Percentiles rank a stretch among this genome's conserved stretches.
Evolutionary conservation across 2,888 invertebrate species (phyloP).

Genomic region (Rugalucina vietnamica): DNA sequence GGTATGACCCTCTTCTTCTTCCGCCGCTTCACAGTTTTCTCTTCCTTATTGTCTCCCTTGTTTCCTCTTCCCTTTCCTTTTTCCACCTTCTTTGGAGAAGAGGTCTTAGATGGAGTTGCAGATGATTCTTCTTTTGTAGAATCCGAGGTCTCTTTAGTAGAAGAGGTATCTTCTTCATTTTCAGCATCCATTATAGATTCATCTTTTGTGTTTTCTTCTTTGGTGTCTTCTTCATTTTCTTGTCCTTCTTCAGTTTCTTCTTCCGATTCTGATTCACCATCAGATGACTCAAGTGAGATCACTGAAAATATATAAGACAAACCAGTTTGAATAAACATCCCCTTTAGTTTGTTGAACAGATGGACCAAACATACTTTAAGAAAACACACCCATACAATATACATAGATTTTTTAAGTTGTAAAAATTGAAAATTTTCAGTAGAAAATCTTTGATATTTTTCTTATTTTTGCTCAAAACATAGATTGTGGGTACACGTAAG

Average conservation of each 20-base stretch:
- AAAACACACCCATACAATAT: too few species aligned
- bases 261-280: conserved; percentile 54
- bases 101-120: too few species aligned
- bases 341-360: too few species aligned
- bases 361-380: too few species aligned
- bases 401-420: too few species aligned
- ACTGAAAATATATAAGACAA: too few species aligned
- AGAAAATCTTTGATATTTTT: too few species aligned
- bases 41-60: conserved; percentile 33
- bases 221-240: conserved; percentile 25
- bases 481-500: too few species aligned
- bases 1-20: conserved; percentile 86
- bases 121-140: conserved; percentile 8
- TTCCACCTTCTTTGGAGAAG: not conserved
- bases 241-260: conserved; percentile 40
- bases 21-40: conserved; percentile 73
- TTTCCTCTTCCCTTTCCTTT: conserved; percentile 28
- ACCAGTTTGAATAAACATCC: too few species aligned
- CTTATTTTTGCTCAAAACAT: too few species aligned
- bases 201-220: conserved; percentile 23
- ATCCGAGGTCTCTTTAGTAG: conserved; percentile 22
- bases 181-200: conserved; percentile 3
- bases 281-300: conserved; percentile 59
- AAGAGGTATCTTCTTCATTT: not conserved
- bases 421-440: too few species aligned